Evolutionary conservation across 2,888 invertebrate species (phyloP).

Genomic region (Hedya salicella): DNA sequence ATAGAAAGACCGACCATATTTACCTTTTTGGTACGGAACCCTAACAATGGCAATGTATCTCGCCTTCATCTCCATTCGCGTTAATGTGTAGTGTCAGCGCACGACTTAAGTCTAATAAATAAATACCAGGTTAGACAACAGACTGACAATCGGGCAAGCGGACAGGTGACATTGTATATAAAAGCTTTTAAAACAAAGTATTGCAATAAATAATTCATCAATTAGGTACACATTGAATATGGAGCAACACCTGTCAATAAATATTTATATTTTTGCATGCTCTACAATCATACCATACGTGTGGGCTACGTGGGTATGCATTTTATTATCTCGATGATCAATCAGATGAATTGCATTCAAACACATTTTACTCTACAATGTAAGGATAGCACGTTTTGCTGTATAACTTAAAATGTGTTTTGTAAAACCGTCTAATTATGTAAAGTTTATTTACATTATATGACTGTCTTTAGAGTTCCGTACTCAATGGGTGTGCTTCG

Average conservation of each 20-base stretch:
- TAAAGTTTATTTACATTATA: no score
- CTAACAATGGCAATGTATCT: no score
- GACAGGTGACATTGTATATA: background rate
- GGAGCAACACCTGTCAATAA: constrained; percentile 35
- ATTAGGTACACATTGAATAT: constrained; percentile 29
- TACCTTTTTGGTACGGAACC: no score
- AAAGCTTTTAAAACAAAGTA: constrained; percentile 2
- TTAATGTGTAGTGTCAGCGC: no score
- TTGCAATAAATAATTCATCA: constrained; percentile 32
- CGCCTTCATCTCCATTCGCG: no score
- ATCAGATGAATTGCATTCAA: constrained; percentile 3
- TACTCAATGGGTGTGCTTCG: no score
- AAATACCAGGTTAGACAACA: background rate
- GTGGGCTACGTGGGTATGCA: constrained; percentile 28
- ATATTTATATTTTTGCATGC: constrained; percentile 35
- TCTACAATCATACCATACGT: constrained; percentile 21
- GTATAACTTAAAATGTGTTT: no score
- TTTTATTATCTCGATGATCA: constrained; percentile 14
- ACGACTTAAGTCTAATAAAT: no score
- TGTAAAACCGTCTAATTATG: no score
- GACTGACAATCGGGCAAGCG: background rate
- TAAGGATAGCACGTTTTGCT: no score
- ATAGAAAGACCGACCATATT: no score
- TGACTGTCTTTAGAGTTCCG: no score
- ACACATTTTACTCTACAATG: background rate